A percentile compares a stretch with the other conserved stretches of the same genome.
These are phyloP conservation scores for Eclectus roratus DNA, from an alignment of 2,113 vertebrate genomes.

Conservation along the genomic window DNA sequence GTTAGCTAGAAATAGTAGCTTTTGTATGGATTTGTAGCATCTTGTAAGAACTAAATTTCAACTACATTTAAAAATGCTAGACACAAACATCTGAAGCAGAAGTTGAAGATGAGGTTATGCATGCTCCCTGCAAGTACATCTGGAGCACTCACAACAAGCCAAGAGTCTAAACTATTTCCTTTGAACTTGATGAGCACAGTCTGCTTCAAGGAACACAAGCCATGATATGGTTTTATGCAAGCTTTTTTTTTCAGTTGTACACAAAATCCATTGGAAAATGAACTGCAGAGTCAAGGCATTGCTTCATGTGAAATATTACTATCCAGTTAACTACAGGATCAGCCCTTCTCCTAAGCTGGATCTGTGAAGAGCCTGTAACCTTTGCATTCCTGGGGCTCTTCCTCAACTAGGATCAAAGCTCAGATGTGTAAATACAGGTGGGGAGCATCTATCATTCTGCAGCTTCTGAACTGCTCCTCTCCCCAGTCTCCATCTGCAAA, in stretches of 20 bases:
- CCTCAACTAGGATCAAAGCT: not conserved
- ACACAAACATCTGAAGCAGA: constrained; percentile 4
- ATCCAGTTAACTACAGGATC: not conserved
- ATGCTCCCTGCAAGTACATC: not conserved
- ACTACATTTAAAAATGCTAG: not conserved
- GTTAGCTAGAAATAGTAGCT: not conserved
- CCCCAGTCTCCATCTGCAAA: not conserved
- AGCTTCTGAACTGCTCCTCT: not conserved
- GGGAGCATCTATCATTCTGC: not conserved
- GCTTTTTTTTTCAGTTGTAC: rapidly evolving
- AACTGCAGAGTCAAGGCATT: not conserved
- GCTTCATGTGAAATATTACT: not conserved
- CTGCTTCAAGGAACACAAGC: not conserved
- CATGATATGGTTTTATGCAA: not conserved
- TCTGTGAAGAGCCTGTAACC: not conserved
- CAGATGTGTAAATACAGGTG: not conserved
- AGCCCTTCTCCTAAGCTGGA: not conserved
- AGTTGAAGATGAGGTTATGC: not conserved
- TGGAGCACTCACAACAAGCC: not conserved
- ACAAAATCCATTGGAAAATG: not conserved
- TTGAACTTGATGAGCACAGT: not conserved
- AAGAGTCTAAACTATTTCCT: not conserved
- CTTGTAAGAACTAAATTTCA: not conserved
- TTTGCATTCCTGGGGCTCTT: not conserved
- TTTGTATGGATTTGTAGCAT: not conserved